Percentiles rank a stretch among this genome's conserved stretches.
Evolutionary conservation across 2,797 vertebrate genomes (phyloP).

Genomic region (Aotus griseimembra): DNA sequence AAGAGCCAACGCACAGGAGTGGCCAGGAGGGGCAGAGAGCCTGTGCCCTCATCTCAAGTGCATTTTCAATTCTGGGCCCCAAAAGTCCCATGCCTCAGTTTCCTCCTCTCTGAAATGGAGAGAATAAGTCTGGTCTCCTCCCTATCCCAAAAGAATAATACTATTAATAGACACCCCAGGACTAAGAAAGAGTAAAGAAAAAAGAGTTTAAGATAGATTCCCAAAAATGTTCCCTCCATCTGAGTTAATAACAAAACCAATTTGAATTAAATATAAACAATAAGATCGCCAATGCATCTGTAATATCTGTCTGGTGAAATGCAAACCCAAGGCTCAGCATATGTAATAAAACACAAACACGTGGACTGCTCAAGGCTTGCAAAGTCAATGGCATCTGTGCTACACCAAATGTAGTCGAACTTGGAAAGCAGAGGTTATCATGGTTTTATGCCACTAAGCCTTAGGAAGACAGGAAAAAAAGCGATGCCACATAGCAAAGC

Average conservation of each 20-base stretch:
- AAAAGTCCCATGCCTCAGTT: constrained; percentile 16
- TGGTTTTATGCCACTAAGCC: not conserved
- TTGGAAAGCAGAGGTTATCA: not conserved
- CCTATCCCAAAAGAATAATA: not conserved
- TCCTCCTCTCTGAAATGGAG: constrained; percentile 35
- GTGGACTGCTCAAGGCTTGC: not conserved
- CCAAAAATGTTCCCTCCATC: not conserved
- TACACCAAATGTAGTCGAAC: not conserved
- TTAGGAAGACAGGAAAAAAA: not conserved
- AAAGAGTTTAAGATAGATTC: not conserved
- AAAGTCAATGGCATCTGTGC: not conserved
- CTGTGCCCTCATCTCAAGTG: not conserved
- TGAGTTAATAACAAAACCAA: not conserved
- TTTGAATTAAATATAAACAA: constrained; percentile 2
- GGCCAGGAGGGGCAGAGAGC: not conserved
- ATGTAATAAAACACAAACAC: not conserved
- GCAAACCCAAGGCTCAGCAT: not conserved
- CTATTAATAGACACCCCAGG: not conserved
- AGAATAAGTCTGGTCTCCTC: constrained; percentile 14
- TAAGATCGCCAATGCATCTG: not conserved
- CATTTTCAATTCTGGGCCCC: not conserved
- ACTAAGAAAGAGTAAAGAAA: constrained; percentile 17
- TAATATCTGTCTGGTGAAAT: not conserved
- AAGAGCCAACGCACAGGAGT: not conserved
- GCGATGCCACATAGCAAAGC: not conserved